Evolutionary conservation across 1,140 invertebrate species (phyloP).

Genomic region (Drosophila busckii): DNA sequence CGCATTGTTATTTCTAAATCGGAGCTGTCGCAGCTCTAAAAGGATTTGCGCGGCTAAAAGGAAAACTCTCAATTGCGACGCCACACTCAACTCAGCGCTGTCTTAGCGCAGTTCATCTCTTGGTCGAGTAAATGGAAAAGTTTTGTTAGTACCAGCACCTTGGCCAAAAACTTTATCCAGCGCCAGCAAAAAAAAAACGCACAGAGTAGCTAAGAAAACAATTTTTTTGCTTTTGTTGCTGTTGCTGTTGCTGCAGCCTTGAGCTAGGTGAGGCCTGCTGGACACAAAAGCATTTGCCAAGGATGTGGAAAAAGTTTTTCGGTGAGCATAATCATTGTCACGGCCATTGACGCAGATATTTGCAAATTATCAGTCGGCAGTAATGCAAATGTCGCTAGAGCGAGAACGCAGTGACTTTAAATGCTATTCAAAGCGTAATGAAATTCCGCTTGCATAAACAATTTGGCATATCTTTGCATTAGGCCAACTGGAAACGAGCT

Average conservation of each 20-base stretch:
- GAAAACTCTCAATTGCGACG: conserved; percentile 21
- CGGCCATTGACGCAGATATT: conserved; percentile 71
- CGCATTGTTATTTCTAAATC: conserved; percentile 22
- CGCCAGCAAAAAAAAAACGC: conserved; percentile 21
- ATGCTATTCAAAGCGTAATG: too few species aligned
- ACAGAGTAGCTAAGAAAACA: conserved; percentile 34
- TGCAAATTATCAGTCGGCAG: conserved; percentile 62
- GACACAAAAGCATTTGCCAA: conserved; percentile 30
- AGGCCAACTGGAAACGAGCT: conserved; percentile 38
- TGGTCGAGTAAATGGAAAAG: conserved; percentile 74
- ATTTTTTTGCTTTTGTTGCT: conserved; percentile 18
- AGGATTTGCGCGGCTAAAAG: conserved; percentile 26
- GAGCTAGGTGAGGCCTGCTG: conserved; percentile 24
- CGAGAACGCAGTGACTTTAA: too few species aligned
- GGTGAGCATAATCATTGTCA: conserved; percentile 64
- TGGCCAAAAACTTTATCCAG: conserved; percentile 55
- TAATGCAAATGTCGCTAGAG: too few species aligned
- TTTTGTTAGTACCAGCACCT: conserved; percentile 61
- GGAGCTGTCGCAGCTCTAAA: conserved; percentile 24
- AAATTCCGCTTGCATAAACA: conserved; percentile 43
- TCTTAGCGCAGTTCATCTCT: conserved; percentile 53
- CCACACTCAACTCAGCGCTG: background rate
- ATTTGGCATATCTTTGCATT: conserved; percentile 38
- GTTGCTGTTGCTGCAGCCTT: conserved; percentile 21
- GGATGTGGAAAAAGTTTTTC: conserved; percentile 22